A percentile compares a stretch with the other conserved stretches of the same genome.
These are phyloP conservation scores for Argyrosomus japonicus DNA, from an alignment of 2,113 vertebrate genomes.

Conservation along the genomic window DNA sequence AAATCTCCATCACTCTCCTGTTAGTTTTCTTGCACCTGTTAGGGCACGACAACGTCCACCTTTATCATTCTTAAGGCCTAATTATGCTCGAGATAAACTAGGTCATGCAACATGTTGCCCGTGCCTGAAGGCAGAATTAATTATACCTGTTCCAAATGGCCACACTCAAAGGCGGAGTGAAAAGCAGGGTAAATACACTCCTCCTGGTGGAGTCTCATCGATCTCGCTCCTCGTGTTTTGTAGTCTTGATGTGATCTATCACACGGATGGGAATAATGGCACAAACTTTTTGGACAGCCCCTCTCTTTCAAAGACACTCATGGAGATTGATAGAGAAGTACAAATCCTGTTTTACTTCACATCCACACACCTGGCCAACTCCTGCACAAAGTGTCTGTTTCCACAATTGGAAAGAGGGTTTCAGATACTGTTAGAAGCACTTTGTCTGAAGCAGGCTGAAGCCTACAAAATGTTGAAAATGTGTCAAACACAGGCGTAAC, in stretches of 20 bases:
- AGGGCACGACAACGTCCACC: background rate
- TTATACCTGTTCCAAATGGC: background rate
- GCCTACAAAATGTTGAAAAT: background rate
- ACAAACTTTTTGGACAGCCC: background rate
- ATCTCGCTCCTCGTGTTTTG: background rate
- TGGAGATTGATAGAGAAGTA: background rate
- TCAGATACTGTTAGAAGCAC: background rate
- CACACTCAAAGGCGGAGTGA: background rate
- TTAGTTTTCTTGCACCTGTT: constrained; percentile 42
- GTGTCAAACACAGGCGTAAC: background rate
- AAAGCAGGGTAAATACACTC: background rate
- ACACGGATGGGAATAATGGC: background rate
- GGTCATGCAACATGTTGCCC: background rate
- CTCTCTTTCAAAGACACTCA: background rate
- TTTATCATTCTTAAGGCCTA: background rate
- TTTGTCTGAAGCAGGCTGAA: background rate
- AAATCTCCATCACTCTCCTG: constrained; percentile 17
- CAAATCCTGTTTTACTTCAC: background rate
- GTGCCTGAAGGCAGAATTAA: background rate
- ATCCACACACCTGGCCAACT: background rate
- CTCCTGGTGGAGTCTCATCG: background rate
- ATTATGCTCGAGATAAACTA: constrained; percentile 8
- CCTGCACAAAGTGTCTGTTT: background rate
- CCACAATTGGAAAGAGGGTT: background rate
- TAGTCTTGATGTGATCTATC: background rate